Conservation (phyloP, 2,888 invertebrate species). For the Cryptocephalus moraei region DNA sequence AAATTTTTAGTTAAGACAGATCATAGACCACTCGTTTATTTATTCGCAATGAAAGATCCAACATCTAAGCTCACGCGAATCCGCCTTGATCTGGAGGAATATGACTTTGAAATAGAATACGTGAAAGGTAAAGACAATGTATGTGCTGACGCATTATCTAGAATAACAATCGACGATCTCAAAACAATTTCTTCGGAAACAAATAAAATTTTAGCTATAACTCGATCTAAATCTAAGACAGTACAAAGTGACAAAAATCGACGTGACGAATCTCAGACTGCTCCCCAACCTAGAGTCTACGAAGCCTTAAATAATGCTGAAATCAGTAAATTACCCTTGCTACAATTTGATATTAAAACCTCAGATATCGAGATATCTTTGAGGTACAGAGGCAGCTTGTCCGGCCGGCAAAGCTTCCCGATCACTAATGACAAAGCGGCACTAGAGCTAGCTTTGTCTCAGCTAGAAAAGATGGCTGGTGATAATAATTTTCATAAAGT, state of each 20-base stretch:
- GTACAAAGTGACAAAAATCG: slow-evolving; percentile 2
- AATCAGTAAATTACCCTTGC: neutral
- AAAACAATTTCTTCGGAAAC: neutral
- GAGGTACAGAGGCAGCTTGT: no score
- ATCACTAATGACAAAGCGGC: no score
- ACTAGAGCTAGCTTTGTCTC: no score
- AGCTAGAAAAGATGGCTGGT: no score
- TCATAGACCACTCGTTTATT: slow-evolving; percentile 9
- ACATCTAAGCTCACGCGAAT: slow-evolving; percentile 11
- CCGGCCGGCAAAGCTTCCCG: no score
- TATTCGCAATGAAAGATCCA: slow-evolving; percentile 13
- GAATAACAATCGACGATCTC: slow-evolving; percentile 3
- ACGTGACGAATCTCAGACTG: no score
- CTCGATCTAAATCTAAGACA: neutral
- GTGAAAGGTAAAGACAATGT: slow-evolving; percentile 3
- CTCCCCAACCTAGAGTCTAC: neutral
- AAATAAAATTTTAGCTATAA: slow-evolving; percentile 4
- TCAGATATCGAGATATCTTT: no score
- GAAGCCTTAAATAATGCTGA: neutral
- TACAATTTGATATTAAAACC: neutral
- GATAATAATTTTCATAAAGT: no score
- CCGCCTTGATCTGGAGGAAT: slow-evolving; percentile 7
- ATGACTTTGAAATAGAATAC: slow-evolving; percentile 3
- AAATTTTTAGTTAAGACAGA: slow-evolving; percentile 11
- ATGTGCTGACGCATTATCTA: slow-evolving; percentile 2